Base-by-base conservation (phyloP, 2,797 vertebrate genomes). In the Cyclopterus lumpus region DNA sequence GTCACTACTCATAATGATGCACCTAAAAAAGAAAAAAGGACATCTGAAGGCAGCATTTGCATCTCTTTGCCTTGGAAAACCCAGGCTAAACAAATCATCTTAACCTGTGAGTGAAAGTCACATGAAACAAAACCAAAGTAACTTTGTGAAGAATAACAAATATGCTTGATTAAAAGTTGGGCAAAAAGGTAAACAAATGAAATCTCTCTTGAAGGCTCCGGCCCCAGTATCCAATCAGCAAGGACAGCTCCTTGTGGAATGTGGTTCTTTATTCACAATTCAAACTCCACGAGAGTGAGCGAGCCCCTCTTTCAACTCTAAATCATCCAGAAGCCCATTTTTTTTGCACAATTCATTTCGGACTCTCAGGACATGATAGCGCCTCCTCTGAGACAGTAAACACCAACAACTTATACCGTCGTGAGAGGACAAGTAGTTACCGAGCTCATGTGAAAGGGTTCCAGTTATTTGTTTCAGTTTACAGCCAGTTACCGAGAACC, bases 161-260 rank as follows among this genome's bases (percentile, higher is more conserved):
- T 11, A 22, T 0, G 15, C 10, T 18, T 12, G 3, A 40, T 26
- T 46, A 24, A 65, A 38, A 22, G 30, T 42, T 16, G 26, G 28
- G 40, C 12, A 38, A 54, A 54, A 15, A 7, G 22, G 24, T 30
- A 28, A n/a, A 65, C 38, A 48, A 48, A 59, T 32, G 14, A 2
- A 3, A 16, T 58, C 28, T n/a, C 32, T 65, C 12, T 16, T 4
- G 26, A 40, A 44, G 71, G 46, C 66, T n/a, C 22, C 15, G 7
- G 28, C 32, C 51, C 58, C 51, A 5, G 51, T 1, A 46, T 42
- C 9, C 46, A 53, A 73, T 70, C 30, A 36, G 63, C 46, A 80
- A 72, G 76, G 70, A 75, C 79, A 67, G 75, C 73, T 73, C 30
- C 53, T 83, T 49, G 63, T 72, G 63, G 64, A 80, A 77, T 67